Conservation (phyloP, 2,888 invertebrate species). For the Leptopilina syphax region DNA sequence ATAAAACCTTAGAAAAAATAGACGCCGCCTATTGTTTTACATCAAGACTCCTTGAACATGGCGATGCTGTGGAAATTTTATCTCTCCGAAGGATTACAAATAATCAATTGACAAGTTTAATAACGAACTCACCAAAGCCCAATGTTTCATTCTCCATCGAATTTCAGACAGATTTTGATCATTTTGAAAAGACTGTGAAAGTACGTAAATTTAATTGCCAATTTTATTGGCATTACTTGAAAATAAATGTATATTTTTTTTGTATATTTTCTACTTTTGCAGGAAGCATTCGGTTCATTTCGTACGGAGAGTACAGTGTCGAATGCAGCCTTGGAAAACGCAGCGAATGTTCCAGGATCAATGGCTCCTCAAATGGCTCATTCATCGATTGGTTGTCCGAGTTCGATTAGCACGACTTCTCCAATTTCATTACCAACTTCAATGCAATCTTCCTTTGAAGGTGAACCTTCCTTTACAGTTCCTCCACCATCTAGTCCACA, state of each 20-base stretch:
- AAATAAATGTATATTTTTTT: background rate
- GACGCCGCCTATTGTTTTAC: constrained; percentile 93
- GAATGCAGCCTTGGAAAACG: constrained; percentile 76
- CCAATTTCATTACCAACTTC: constrained; percentile 84
- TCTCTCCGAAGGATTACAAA: constrained; percentile 89
- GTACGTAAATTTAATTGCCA: constrained; percentile 60
- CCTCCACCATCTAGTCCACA: constrained; percentile 75
- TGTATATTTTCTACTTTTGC: constrained; percentile 57
- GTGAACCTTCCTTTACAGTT: constrained; percentile 79
- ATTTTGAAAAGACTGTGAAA: constrained; percentile 85
- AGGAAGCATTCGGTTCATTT: constrained; percentile 86
- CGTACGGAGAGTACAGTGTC: constrained; percentile 80
- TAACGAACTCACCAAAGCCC: constrained; percentile 89
- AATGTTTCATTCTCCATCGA: constrained; percentile 88
- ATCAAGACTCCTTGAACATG: constrained; percentile 87
- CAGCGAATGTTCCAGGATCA: constrained; percentile 78
- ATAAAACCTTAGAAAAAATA: constrained; percentile 89
- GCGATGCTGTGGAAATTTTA: constrained; percentile 91
- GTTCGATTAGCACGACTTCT: constrained; percentile 83
- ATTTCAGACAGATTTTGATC: constrained; percentile 88
- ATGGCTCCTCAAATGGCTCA: constrained; percentile 78
- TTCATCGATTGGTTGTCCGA: constrained; percentile 79
- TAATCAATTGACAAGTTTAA: constrained; percentile 86
- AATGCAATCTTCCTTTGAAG: constrained; percentile 88
- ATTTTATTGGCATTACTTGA: no score